Conservation (phyloP, 2,888 invertebrate genomes). For the Leucoptera coffeella region DNA sequence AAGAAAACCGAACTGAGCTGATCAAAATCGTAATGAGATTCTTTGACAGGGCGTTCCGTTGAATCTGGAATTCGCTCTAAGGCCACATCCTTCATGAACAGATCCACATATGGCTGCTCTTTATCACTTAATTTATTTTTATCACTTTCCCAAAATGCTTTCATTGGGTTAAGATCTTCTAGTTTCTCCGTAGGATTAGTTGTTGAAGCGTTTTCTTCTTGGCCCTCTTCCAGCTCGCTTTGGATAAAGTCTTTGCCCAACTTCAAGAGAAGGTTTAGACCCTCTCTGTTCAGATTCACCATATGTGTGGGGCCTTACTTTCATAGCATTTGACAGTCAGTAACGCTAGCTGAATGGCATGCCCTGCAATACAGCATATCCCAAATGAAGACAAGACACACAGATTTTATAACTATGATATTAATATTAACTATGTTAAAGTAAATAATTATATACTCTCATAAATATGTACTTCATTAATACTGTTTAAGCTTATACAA, state of each 20-base stretch:
- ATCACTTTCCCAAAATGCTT: conserved; percentile 42
- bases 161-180: conserved; percentile 42
- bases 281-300: conserved; percentile 37
- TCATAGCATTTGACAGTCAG: conserved; percentile 34
- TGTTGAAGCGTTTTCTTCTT: conserved; percentile 6
- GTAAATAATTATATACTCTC: too few species aligned
- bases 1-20: conserved; percentile 22
- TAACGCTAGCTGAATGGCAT: conserved; percentile 33
- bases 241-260: conserved; percentile 16
- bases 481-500: too few species aligned
- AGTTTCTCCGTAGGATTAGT: conserved; percentile 5
- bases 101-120: conserved; percentile 30
- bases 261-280: conserved; percentile 39
- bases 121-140: conserved; percentile 20
- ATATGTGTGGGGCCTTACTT: conserved; percentile 30
- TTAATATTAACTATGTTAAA: too few species aligned
- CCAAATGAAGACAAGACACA: conserved; percentile 46
- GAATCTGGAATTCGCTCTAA: conserved; percentile 34
- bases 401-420: too few species aligned
- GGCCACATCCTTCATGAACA: conserved; percentile 23
- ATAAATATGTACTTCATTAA: too few species aligned
- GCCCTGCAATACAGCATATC: conserved; percentile 51
- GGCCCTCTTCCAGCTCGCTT: conserved; percentile 12
- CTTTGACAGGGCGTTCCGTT: conserved; percentile 28
- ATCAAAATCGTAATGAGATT: conserved; percentile 38